phyloP scores from a whole-genome alignment of 1,140 invertebrate species.

The Scaptomyza montana region DNA sequence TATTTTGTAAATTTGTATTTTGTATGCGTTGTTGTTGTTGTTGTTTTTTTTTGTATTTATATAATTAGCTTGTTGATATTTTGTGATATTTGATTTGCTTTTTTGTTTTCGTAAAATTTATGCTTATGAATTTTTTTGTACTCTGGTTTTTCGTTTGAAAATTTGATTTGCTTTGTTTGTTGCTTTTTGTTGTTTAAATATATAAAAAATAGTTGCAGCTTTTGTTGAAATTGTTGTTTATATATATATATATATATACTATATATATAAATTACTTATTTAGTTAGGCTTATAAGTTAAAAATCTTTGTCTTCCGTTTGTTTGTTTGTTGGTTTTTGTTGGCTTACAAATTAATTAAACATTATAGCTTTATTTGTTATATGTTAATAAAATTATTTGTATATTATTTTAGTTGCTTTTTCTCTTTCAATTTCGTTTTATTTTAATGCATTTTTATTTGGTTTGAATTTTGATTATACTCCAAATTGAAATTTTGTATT shows the following conservation, averaged over 20 bases:
- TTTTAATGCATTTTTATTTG: constrained; percentile 43
- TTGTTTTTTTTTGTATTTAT: constrained; percentile 27
- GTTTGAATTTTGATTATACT: constrained; percentile 67
- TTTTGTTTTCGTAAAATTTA: constrained; percentile 41
- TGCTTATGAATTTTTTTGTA: constrained; percentile 67
- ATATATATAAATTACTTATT: constrained; percentile 57
- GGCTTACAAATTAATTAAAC: constrained; percentile 80
- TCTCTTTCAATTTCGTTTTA: constrained; percentile 31
- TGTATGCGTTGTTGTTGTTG: constrained; percentile 63
- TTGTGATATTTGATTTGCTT: constrained; percentile 22
- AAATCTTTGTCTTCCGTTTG: constrained; percentile 83
- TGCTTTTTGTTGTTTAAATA: constrained; percentile 36
- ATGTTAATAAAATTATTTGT: constrained; percentile 44
- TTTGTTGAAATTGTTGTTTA: constrained; percentile 55
- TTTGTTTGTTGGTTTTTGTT: constrained; percentile 76
- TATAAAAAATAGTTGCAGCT: constrained; percentile 65
- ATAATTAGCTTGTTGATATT: constrained; percentile 52
- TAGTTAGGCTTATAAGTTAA: constrained; percentile 51
- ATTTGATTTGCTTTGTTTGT: constrained; percentile 51
- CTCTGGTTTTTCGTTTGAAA: constrained; percentile 61
- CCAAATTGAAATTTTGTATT: constrained; percentile 45
- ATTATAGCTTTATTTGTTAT: constrained; percentile 56
- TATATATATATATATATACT: constrained; percentile 21
- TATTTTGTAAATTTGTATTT: constrained; percentile 80
- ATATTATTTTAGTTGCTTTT: constrained; percentile 34